phyloP scores from a whole-genome alignment of 2,888 invertebrate genomes.

The Girardia tigrina region DNA sequence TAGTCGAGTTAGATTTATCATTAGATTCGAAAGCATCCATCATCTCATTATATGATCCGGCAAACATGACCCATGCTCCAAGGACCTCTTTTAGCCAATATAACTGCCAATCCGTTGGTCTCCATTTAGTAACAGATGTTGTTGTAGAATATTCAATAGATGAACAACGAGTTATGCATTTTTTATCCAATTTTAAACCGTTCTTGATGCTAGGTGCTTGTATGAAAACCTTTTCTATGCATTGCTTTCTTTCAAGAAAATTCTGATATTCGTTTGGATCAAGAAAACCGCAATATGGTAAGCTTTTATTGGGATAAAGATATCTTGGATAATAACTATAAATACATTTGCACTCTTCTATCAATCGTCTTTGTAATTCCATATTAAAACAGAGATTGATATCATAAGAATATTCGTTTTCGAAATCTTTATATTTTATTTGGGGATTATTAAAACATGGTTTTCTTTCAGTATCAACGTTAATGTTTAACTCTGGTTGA shows the following conservation, averaged over 20 bases:
- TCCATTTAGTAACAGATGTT: constrained; percentile 35
- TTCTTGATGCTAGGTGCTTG: constrained; percentile 6
- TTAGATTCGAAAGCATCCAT: not conserved
- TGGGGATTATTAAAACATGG: constrained; percentile 27
- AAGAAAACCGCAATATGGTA: constrained; percentile 34
- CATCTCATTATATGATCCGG: too few relatives aligned
- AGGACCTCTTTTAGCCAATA: constrained; percentile 33
- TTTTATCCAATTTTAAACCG: constrained; percentile 8
- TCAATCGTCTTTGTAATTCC: constrained; percentile 29
- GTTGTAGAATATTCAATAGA: constrained; percentile 25
- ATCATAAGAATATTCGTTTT: constrained; percentile 33
- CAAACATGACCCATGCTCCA: not conserved
- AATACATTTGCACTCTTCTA: constrained; percentile 36
- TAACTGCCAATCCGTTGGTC: constrained; percentile 32
- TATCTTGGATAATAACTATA: constrained; percentile 32
- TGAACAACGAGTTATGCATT: constrained; percentile 28
- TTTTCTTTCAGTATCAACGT: constrained; percentile 25
- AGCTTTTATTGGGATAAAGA: not conserved
- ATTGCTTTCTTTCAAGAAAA: not conserved
- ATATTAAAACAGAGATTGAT: constrained; percentile 35
- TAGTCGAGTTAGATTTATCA: not conserved
- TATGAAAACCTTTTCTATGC: not conserved
- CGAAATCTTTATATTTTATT: constrained; percentile 28
- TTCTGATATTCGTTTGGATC: not conserved
- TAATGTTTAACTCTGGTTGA: constrained; percentile 28